Base-by-base conservation (phyloP, 2,113 vertebrate genomes). In the Plecturocebus donacophilus region DNA sequence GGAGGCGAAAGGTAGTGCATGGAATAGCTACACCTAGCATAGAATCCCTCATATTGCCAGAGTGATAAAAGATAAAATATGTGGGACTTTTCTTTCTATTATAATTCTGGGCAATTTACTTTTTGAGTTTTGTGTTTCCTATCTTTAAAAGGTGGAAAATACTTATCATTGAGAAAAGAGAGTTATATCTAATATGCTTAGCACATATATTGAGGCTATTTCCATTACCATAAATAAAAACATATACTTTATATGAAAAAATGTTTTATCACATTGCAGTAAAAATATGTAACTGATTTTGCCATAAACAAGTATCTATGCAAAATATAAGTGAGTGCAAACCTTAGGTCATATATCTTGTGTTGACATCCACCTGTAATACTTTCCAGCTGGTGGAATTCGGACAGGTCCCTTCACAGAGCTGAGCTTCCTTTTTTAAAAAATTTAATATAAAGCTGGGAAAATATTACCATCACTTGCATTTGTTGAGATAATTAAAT, bases 151-250 rank as follows among this genome's bases (percentile, higher is more conserved):
- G 66, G 5, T 85, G 23, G 3, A 47, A 81, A 90, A 80, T 54
- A 16, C 7, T 80, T 6, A 82, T 19, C 2, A 77, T 68, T 42
- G 2, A 79, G 19, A 49, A 68, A 91, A 13, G 2, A 90, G 17
- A 20, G 2, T 79, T 89, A 27, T 58, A 87, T 27, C 45, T 70
- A 91, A 96, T 83, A 73, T 61, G 1, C 6, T 8, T 52, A 14
- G 7, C 9, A 52, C 9, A 49, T 64, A 23, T 56, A 49, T 30
- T 64, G 20, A 56, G 25, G 6, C 38, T 70, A 45, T 80, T 96
- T 96, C 30, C 84, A 11, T 38, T 66, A 58, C 66, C 23, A 94
- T 40, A 93, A 93, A 87, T 75, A 56, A 96, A 87, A 96, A 94
- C 87, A 13, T 95, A 5, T 85, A 54, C 76, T 5, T 90, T 87